Evolutionary conservation across 2,888 invertebrate genomes (phyloP).

Genomic region (Drosophila prolongata): DNA sequence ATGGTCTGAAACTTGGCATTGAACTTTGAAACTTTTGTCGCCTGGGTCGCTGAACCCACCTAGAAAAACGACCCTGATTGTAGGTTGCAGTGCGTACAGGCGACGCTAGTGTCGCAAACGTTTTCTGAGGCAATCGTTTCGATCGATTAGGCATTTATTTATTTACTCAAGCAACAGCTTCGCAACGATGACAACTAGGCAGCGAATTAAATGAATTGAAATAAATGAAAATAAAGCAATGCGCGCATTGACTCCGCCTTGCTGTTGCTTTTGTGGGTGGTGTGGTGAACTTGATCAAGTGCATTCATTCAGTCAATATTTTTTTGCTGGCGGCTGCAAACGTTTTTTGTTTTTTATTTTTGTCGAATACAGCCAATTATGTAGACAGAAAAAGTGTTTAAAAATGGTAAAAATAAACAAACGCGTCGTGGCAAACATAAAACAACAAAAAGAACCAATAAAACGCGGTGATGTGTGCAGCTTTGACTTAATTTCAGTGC

Average conservation of each 20-base stretch:
- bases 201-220: conserved; percentile 15
- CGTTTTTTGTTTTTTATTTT: not conserved
- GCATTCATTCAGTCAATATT: conserved; percentile 36
- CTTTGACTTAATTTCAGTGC: conserved; percentile 85
- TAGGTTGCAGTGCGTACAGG: conserved; percentile 20
- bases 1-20: conserved; percentile 6
- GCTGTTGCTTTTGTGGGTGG: conserved; percentile 13
- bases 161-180: conserved; percentile 22
- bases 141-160: conserved; percentile 25
- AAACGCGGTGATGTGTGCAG: conserved; percentile 65
- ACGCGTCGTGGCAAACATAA: conserved; percentile 52
- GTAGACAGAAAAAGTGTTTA: conserved; percentile 27
- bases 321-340: conserved; percentile 5
- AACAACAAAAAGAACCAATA: conserved; percentile 27
- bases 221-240: conserved; percentile 36
- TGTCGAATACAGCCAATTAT: conserved; percentile 4
- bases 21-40: conserved; percentile 16
- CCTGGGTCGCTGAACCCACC: conserved; percentile 21
- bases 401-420: conserved; percentile 46
- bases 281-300: conserved; percentile 70
- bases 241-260: conserved; percentile 56
- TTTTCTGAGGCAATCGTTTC: conserved; percentile 10
- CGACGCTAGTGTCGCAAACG: conserved; percentile 16
- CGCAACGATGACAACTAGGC: conserved; percentile 13
- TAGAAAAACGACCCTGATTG: conserved; percentile 18